Evolutionary conservation across 2,888 invertebrate genomes (phyloP).

Genomic region (Elysia crispata): DNA sequence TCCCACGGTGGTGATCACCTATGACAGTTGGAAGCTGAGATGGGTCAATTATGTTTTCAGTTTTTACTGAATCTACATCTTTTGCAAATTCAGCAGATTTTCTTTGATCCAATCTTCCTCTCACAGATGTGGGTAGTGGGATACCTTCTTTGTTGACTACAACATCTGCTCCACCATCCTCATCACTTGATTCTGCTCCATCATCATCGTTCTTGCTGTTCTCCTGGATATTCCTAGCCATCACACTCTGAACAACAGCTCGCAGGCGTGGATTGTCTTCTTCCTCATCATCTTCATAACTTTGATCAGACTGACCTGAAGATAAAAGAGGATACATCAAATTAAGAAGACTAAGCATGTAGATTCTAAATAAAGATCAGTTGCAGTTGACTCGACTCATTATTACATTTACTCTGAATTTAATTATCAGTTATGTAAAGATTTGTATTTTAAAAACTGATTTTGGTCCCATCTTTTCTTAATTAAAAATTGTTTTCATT

Average conservation of each 20-base stretch:
- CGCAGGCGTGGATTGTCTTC: slow-evolving; percentile 42
- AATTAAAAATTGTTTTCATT: no score
- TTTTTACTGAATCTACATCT: slow-evolving; percentile 4
- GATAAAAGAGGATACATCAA: background rate
- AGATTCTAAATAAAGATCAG: no score
- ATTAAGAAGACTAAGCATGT: no score
- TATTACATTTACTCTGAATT: no score
- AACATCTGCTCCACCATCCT: slow-evolving; percentile 52
- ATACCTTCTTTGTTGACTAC: slow-evolving; percentile 52
- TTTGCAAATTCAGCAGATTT: slow-evolving; percentile 36
- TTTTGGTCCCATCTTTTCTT: no score
- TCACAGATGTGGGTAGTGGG: slow-evolving; percentile 37
- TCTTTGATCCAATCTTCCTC: slow-evolving; percentile 10
- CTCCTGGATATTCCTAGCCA: slow-evolving; percentile 44
- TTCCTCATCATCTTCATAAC: slow-evolving; percentile 48
- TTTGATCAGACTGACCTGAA: slow-evolving; percentile 49
- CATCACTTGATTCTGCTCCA: slow-evolving; percentile 60
- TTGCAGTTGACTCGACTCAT: no score
- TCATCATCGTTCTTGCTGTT: slow-evolving; percentile 51
- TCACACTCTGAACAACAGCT: slow-evolving; percentile 44
- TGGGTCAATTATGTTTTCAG: no score
- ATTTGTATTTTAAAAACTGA: no score
- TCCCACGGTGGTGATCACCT: no score
- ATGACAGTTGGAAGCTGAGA: no score
- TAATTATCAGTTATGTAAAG: no score